Percentiles rank a stretch among this genome's conserved stretches.
Evolutionary conservation across 1,140 invertebrate genomes (phyloP).

Genomic region (Drosophila ironensis): DNA sequence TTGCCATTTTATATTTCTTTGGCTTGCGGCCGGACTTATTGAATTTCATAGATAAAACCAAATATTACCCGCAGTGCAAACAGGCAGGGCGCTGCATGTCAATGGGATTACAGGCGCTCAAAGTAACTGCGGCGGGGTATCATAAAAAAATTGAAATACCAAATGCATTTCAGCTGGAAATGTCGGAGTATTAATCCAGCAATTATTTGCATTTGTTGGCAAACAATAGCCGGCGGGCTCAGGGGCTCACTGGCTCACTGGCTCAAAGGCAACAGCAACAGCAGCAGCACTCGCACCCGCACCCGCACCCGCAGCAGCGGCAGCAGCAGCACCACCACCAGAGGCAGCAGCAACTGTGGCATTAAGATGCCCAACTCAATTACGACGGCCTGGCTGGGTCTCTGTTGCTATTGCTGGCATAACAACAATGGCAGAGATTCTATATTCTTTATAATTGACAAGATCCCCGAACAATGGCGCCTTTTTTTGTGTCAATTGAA

Average conservation of each 20-base stretch:
- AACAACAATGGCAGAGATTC: constrained; percentile 25
- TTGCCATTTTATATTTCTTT: no score
- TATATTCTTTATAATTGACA: constrained; percentile 26
- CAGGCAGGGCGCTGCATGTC: no score
- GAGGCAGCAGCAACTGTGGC: no score
- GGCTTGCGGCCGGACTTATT: no score
- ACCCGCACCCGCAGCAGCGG: no score
- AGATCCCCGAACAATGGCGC: not conserved
- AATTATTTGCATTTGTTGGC: constrained; percentile 1
- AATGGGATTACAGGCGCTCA: not conserved
- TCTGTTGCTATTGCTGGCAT: no score
- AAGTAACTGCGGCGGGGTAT: no score
- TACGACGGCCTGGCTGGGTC: not conserved
- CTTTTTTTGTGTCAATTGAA: not conserved
- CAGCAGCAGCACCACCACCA: no score
- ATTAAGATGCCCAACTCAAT: constrained; percentile 10
- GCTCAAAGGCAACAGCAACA: no score
- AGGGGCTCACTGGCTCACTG: not conserved
- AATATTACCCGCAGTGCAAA: no score
- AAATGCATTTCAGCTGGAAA: not conserved
- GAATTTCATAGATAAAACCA: not conserved
- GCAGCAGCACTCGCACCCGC: no score
- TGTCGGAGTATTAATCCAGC: not conserved
- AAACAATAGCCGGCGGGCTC: not conserved
- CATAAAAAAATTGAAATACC: not conserved